These are phyloP conservation scores for Eupristina koningsbergeri DNA, from an alignment of 1,140 invertebrate species.

Conservation along the genomic window DNA sequence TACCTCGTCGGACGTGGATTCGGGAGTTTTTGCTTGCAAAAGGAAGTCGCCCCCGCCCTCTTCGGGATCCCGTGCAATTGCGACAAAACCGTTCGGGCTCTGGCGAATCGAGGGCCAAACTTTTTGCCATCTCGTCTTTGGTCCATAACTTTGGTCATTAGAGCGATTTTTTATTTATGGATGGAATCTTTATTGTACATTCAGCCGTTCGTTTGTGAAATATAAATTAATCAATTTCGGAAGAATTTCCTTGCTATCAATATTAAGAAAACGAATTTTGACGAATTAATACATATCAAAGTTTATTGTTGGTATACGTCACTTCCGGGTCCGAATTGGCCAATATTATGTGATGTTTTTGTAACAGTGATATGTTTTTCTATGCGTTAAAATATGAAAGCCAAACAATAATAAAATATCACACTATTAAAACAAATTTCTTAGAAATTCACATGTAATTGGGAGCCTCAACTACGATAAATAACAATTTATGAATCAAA, in stretches of 20 bases:
- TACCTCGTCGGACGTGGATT: too few relatives aligned
- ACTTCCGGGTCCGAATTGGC: too few relatives aligned
- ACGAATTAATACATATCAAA: background rate
- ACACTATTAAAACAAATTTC: background rate
- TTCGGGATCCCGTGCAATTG: too few relatives aligned
- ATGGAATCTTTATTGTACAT: too few relatives aligned
- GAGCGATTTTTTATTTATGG: too few relatives aligned
- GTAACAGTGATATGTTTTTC: slow-evolving; percentile 1
- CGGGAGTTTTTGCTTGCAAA: background rate
- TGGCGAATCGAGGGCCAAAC: background rate
- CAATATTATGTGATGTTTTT: slow-evolving; percentile 1
- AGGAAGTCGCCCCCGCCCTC: too few relatives aligned
- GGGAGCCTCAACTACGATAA: background rate
- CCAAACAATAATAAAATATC: background rate
- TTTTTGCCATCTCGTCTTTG: background rate
- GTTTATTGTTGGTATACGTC: background rate
- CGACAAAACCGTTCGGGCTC: too few relatives aligned
- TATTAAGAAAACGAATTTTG: too few relatives aligned
- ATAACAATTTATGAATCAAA: background rate
- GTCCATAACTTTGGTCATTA: background rate
- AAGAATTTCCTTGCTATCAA: too few relatives aligned
- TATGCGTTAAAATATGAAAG: background rate
- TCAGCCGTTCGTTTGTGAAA: too few relatives aligned
- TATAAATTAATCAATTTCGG: too few relatives aligned
- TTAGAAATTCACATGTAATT: background rate